Percentiles rank a stretch among this genome's conserved stretches.
phyloP scores from a whole-genome alignment of 2,888 invertebrate species.

The Callinectes sapidus region DNA sequence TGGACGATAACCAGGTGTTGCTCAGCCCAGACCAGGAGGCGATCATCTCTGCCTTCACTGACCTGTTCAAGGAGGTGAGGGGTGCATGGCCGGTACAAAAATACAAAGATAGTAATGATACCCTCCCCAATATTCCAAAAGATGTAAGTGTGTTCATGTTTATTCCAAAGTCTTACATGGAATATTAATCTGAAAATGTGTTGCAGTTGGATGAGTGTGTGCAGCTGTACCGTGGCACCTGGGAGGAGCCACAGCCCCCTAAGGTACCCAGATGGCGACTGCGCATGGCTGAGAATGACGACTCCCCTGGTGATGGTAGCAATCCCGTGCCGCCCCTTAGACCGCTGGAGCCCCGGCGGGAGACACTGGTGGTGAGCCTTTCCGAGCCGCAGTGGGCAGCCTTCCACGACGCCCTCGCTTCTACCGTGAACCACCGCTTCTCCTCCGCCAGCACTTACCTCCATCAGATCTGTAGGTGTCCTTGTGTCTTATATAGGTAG shows the following conservation, averaged over 20 bases:
- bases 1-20: slow-evolving; percentile 58
- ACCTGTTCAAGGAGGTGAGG: slow-evolving; percentile 70
- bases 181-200: not conserved
- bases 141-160: no score
- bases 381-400: slow-evolving; percentile 68
- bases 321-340: slow-evolving; percentile 50
- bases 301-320: slow-evolving; percentile 28
- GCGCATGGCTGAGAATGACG: slow-evolving; percentile 48
- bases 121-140: no score
- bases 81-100: not conserved
- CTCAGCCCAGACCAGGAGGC: slow-evolving; percentile 65
- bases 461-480: slow-evolving; percentile 66
- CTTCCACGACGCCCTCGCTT: slow-evolving; percentile 51
- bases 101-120: not conserved
- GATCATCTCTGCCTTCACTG: slow-evolving; percentile 62
- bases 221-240: slow-evolving; percentile 71
- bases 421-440: slow-evolving; percentile 55
- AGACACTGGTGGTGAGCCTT: slow-evolving; percentile 64
- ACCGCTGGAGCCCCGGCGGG: slow-evolving; percentile 58
- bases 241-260: slow-evolving; percentile 68
- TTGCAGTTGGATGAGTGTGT: slow-evolving; percentile 68
- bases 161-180: not conserved
- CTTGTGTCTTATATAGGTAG: not conserved
- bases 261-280: slow-evolving; percentile 66
- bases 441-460: slow-evolving; percentile 57